These are phyloP conservation scores for Apoda limacodes DNA, from an alignment of 2,888 invertebrate genomes.

Conservation along the genomic window DNA sequence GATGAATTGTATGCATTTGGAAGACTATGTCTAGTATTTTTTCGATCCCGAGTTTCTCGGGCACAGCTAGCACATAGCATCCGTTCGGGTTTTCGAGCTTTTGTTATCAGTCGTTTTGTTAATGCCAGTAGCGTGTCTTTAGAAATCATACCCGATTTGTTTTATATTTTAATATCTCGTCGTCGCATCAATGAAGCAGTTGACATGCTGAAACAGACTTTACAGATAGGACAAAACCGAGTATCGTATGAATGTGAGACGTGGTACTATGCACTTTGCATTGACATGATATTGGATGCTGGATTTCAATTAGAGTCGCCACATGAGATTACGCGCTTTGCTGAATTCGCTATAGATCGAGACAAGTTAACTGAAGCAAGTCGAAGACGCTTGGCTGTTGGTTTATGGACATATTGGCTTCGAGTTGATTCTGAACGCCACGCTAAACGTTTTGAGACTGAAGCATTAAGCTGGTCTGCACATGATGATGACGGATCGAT, in stretches of 20 bases:
- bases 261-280: slow-evolving; percentile 70
- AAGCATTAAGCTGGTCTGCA: slow-evolving; percentile 42
- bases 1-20: slow-evolving; percentile 57
- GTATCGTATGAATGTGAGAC: slow-evolving; percentile 39
- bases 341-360: slow-evolving; percentile 35
- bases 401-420: slow-evolving; percentile 58
- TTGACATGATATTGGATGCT: slow-evolving; percentile 69
- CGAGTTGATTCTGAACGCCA: slow-evolving; percentile 39
- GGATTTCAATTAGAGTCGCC: slow-evolving; percentile 64
- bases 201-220: slow-evolving; percentile 46
- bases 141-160: slow-evolving; percentile 55
- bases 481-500: slow-evolving; percentile 34
- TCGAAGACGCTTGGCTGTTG: slow-evolving; percentile 40
- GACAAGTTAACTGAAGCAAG: slow-evolving; percentile 32
- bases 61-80: slow-evolving; percentile 38
- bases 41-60: slow-evolving; percentile 45
- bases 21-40: slow-evolving; percentile 51
- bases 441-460: slow-evolving; percentile 48
- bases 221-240: slow-evolving; percentile 29
- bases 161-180: slow-evolving; percentile 47
- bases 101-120: slow-evolving; percentile 51
- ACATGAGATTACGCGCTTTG: slow-evolving; percentile 48
- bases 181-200: slow-evolving; percentile 61
- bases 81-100: slow-evolving; percentile 48
- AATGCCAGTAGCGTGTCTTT: slow-evolving; percentile 45